Evolutionary conservation across 2,888 invertebrate species (phyloP), one percentile per base, ranked within the genome.

Genomic region (Andrena hattorfiana): DNA sequence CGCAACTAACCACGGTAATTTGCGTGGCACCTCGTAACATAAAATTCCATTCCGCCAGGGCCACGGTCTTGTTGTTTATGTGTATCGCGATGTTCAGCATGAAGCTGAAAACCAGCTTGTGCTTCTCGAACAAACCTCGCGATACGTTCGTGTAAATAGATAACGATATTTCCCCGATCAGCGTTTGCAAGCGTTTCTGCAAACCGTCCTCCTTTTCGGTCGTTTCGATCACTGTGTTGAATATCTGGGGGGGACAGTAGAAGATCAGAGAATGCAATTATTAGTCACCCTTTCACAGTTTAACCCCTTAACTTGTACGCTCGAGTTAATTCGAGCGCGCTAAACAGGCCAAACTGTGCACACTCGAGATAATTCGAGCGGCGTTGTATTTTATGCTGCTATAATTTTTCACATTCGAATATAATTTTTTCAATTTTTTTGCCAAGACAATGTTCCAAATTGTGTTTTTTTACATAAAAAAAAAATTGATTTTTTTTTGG

Each of bases 81-180:
- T 96, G 96, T 85, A 98, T 96, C 2, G 97, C 97, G 82, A 96
- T 95, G 90, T 97, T 97, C 16, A 98, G 94, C 94, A 98, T 95
- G 91, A 98, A 97, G 91, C 97, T 98, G 93, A 97, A 98, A 75
- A 98, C 97, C 0, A 98, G 95, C 94, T 99, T 98, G 94, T 99
- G 98, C 80, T 96, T 96, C 93, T 98, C 98, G 92, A 99, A 98
- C 10, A 99, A 95, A 0, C 98, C 99, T 74, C 98, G 95, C 0
- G 98, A 98, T 48, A 99, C 97, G 91, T 98, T 99, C 8, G 96
- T 96, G 92, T 98, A 99, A 56, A 98, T 96, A 0, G 97, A 96
- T 71, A 96, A 95, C 0, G 98, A 97, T 87, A 98, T 98, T 93
- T 97, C 97, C 23, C 95, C 94, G 89, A 96, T 96, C 2, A 99